Evolutionary conservation across 2,888 invertebrate species (phyloP).

Genomic region (Brenthis hecate): DNA sequence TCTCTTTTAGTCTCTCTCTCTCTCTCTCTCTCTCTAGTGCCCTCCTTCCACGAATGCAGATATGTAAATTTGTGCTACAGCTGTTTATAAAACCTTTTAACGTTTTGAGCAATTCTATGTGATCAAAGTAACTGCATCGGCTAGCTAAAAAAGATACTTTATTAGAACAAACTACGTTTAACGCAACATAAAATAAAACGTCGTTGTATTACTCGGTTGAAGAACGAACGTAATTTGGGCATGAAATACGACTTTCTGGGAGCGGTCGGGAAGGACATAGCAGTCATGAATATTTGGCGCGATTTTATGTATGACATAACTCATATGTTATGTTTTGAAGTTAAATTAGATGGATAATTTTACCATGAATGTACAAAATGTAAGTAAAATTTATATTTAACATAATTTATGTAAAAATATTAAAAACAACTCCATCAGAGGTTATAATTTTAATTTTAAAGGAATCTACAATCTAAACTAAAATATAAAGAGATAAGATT

Average conservation of each 20-base stretch:
- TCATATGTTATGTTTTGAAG: constrained; percentile 14
- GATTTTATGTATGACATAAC: constrained; percentile 23
- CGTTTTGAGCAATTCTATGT: background rate
- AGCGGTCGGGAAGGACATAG: constrained; percentile 32
- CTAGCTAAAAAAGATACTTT: constrained; percentile 37
- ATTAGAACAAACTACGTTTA: constrained; percentile 52
- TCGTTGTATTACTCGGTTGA: constrained; percentile 51
- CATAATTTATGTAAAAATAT: no score
- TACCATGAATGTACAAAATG: background rate
- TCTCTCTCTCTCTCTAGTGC: no score
- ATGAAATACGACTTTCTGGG: constrained; percentile 61
- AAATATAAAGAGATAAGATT: no score
- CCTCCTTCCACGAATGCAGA: no score
- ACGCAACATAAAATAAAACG: constrained; percentile 60
- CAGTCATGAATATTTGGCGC: constrained; percentile 36
- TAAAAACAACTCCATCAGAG: no score
- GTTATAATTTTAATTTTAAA: no score
- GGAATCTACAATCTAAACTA: no score
- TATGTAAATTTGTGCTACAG: no score
- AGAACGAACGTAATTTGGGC: constrained; percentile 64
- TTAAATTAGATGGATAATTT: constrained; percentile 11
- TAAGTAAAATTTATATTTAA: background rate
- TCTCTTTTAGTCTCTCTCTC: no score
- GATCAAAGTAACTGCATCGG: background rate
- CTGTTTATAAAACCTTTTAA: background rate